phyloP scores from a whole-genome alignment of 2,113 vertebrate species.

The Clarias gariepinus region DNA sequence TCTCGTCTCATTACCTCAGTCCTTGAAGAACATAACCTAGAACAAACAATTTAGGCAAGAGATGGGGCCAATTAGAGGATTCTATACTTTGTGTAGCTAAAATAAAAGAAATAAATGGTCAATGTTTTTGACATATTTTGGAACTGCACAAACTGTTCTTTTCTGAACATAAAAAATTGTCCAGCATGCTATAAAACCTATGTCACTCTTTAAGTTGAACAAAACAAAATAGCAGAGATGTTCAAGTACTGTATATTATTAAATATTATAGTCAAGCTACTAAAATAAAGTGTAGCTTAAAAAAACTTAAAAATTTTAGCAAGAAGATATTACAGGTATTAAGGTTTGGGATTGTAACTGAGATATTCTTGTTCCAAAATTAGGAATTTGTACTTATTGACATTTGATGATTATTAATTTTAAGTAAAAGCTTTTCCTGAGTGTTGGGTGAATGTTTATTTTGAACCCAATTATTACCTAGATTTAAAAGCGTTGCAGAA shows the following conservation, averaged over 20 bases:
- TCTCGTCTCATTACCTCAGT: conserved; percentile 32
- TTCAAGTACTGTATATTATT: not conserved
- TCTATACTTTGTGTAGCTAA: not conserved
- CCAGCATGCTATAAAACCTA: too few relatives aligned
- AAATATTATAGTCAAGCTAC: not conserved
- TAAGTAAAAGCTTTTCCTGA: conserved; percentile 7
- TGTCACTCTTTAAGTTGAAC: not conserved
- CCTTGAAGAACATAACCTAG: conserved; percentile 30
- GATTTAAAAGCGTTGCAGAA: conserved; percentile 7
- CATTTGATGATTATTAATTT: not conserved
- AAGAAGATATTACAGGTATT: not conserved
- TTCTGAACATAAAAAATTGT: not conserved
- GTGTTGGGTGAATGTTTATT: conserved; percentile 33
- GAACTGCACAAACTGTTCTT: not conserved
- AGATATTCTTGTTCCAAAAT: conserved; percentile 18
- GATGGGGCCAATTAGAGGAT: conserved; percentile 24
- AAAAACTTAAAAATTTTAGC: not conserved
- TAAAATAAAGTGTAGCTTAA: not conserved
- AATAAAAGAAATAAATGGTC: conserved; percentile 1
- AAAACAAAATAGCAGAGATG: not conserved
- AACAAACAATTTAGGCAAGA: conserved; percentile 35
- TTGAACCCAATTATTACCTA: conserved; percentile 17
- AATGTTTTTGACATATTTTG: not conserved
- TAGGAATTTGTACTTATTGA: not conserved
- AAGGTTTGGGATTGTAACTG: not conserved